Conservation (phyloP, 2,797 vertebrate genomes). For the Squalus acanthias region DNA sequence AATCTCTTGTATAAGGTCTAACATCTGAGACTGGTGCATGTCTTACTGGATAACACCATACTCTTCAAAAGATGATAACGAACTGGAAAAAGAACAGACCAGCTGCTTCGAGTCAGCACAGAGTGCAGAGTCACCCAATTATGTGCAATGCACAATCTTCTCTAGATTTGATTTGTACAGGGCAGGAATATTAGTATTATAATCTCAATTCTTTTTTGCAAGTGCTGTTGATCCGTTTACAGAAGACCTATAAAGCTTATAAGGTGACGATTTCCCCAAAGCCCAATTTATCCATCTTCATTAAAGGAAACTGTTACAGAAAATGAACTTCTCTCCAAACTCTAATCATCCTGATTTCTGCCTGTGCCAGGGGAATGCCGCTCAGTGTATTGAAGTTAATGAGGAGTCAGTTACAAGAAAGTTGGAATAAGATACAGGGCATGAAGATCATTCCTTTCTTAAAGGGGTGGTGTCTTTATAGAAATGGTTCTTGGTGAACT, state of each 20-base stretch:
- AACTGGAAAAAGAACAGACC: not conserved
- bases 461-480: not conserved
- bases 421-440: not conserved
- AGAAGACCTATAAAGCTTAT: not conserved
- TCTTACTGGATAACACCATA: not conserved
- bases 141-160: not conserved
- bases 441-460: not conserved
- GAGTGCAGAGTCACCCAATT: too few relatives aligned
- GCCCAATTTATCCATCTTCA: not conserved
- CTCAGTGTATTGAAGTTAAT: not conserved
- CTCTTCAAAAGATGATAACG: not conserved
- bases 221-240: not conserved
- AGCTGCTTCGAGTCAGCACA: not conserved
- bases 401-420: not conserved
- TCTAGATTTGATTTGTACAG: not conserved
- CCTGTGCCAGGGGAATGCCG: not conserved
- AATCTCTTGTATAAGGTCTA: not conserved
- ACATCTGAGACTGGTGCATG: not conserved
- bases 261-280: not conserved
- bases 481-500: not conserved
- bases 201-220: not conserved
- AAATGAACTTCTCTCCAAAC: constrained; percentile 18
- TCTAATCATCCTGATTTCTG: not conserved
- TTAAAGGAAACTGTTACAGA: not conserved
- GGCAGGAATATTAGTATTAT: not conserved